Evolutionary conservation across 2,113 vertebrate species (phyloP).

Genomic region (Pelobates fuscus): DNA sequence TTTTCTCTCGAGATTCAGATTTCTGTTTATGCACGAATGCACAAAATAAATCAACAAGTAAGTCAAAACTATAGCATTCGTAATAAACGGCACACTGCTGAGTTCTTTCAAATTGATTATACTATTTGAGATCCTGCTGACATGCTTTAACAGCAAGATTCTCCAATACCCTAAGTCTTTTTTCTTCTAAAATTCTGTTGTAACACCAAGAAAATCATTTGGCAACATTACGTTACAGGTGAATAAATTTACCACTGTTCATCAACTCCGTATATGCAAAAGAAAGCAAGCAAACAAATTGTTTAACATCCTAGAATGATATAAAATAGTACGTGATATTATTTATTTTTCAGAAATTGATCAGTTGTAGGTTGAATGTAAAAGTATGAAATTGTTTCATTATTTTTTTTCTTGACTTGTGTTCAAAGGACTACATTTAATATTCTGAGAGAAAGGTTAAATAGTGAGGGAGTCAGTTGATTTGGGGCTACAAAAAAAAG

Average conservation of each 20-base stretch:
- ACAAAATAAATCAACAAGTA: slow-evolving; percentile 67
- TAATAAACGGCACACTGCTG: slow-evolving; percentile 18
- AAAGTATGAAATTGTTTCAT: too few relatives aligned
- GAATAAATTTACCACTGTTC: background rate
- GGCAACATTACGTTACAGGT: background rate
- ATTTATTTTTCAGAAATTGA: background rate
- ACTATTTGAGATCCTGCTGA: slow-evolving; percentile 51
- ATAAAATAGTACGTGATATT: background rate
- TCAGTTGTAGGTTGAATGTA: too few relatives aligned
- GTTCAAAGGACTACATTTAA: too few relatives aligned
- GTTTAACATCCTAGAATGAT: background rate
- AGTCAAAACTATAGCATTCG: slow-evolving; percentile 54
- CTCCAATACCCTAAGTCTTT: background rate
- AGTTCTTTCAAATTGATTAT: slow-evolving; percentile 28
- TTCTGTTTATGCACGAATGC: slow-evolving; percentile 57
- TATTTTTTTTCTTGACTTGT: too few relatives aligned
- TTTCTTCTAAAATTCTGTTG: background rate
- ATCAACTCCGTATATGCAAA: background rate
- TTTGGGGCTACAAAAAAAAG: too few relatives aligned
- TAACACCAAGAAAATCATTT: background rate
- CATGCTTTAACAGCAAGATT: background rate
- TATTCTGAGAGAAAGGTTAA: too few relatives aligned
- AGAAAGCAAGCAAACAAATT: background rate
- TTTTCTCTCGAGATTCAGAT: slow-evolving; percentile 61
- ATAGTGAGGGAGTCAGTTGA: too few relatives aligned